Base-by-base conservation (phyloP, 2,797 vertebrate species). In the Cercopithecus petaurista region DNA sequence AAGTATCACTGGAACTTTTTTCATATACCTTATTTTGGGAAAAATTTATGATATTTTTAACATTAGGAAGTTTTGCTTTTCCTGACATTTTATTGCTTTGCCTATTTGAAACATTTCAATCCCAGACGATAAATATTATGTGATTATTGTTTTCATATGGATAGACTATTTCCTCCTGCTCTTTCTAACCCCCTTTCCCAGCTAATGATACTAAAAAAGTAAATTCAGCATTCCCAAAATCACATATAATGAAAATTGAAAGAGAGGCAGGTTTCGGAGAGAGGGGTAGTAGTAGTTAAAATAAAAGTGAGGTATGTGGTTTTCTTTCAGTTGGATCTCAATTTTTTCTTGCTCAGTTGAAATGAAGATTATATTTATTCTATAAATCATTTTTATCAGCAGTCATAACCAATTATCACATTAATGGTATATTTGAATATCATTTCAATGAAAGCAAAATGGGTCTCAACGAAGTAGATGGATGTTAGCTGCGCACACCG, bases 141-240 rank as follows among this genome's bases (percentile, higher is more conserved):
- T 98, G 98, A 99, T 99, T 99, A 99, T 99, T 99, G 97, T 99
- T 99, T 99, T 99, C 98, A 99, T 98, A 99, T 99, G 98, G 98
- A 98, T 98, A 98, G 98, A 96, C 96, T 98, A 98, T 98, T 99
- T 98, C 98, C 97, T 97, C 95, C 93, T 81, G 85, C 91, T 98
- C 98, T 98, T 98, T 87, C 97, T 98, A 97, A 98, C 92, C 96
- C 85, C 84, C 30, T 98, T 98, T 98, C 98, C 98, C 97, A 98
- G 97, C 93, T 97, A 98, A 97, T 98, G 98, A 98, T 98, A 98
- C 97, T 97, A 96, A 94, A 95, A 98, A 98, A 98, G 98, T 98
- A 99, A 92, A 41, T 98, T 98, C 97, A 97, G 55, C 93, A 97
- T 96, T 97, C 33, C 14, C 95, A 96, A 84, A 88, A 83, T 94